These are phyloP conservation scores for Heteromyza rotundicornis DNA, from an alignment of 2,888 invertebrate species.

Conservation along the genomic window DNA sequence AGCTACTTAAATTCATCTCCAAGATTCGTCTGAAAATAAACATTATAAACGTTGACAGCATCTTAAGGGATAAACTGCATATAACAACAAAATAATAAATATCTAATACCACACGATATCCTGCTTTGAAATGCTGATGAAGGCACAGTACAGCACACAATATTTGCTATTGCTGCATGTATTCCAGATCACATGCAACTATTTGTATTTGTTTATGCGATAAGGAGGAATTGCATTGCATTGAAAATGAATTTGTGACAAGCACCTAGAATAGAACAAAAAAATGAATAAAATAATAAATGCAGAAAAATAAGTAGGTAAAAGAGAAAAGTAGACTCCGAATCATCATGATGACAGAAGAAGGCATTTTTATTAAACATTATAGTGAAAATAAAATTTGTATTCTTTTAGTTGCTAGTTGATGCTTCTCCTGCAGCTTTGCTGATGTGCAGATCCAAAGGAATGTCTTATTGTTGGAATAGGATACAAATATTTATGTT, in stretches of 20 bases:
- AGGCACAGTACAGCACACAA: not conserved
- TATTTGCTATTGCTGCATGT: not conserved
- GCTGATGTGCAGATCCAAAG: too few species aligned
- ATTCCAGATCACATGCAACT: not conserved
- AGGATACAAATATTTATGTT: not conserved
- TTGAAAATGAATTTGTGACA: not conserved
- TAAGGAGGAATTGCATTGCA: slow-evolving; percentile 35
- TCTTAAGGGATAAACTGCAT: slow-evolving; percentile 10
- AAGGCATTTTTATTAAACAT: slow-evolving; percentile 4
- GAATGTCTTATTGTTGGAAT: not conserved
- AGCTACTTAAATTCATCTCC: too few species aligned
- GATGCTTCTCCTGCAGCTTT: too few species aligned
- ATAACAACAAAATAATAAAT: not conserved
- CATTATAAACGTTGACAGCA: slow-evolving; percentile 8
- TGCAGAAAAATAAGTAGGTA: too few species aligned
- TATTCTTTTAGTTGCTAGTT: too few species aligned
- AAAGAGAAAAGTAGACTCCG: not conserved
- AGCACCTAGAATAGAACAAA: too few species aligned
- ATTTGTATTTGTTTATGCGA: slow-evolving; percentile 46
- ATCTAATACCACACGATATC: slow-evolving; percentile 1
- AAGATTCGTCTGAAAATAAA: not conserved
- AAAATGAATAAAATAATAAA: too few species aligned
- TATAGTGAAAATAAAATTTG: too few species aligned
- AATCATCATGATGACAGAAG: not conserved
- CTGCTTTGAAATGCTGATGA: slow-evolving; percentile 6